These are phyloP conservation scores for Halcyon smyrnensis DNA, from an alignment of 2,797 vertebrate genomes.

Conservation along the genomic window DNA sequence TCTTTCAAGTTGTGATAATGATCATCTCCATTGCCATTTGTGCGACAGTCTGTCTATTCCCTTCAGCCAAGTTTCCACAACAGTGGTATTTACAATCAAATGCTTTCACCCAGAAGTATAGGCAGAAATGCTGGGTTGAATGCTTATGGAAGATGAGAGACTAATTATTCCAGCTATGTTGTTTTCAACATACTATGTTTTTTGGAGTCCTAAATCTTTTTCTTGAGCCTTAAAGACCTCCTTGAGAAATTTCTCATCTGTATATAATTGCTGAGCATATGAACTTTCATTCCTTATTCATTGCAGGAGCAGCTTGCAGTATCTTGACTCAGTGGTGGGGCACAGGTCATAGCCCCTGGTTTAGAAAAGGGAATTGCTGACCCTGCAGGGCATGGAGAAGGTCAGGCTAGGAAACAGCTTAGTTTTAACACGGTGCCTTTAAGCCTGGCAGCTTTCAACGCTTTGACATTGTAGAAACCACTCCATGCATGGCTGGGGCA, in stretches of 20 bases:
- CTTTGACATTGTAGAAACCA: not conserved
- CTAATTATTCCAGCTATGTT: not conserved
- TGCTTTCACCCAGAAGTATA: not conserved
- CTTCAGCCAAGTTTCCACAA: constrained; percentile 48
- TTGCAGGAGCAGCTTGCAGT: not conserved
- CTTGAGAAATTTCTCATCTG: not conserved
- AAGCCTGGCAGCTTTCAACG: not conserved
- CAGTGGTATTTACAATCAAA: not conserved
- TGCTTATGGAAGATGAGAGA: not conserved
- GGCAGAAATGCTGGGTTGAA: not conserved
- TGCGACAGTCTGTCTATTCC: not conserved
- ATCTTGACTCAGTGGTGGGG: not conserved
- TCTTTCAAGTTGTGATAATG: not conserved
- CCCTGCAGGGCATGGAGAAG: not conserved
- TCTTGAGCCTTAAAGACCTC: not conserved
- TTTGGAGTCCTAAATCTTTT: not conserved
- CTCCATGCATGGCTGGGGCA: not conserved
- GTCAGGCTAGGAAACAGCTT: not conserved
- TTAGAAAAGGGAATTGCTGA: not conserved
- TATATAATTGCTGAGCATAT: not conserved
- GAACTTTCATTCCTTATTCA: not conserved
- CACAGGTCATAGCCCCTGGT: not conserved
- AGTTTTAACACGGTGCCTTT: not conserved
- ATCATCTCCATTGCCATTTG: not conserved
- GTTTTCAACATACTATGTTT: not conserved